A percentile compares a stretch with the other conserved stretches of the same genome.
Evolutionary conservation across 2,888 invertebrate species (phyloP).

Genomic region (Leptopilina myrica): DNA sequence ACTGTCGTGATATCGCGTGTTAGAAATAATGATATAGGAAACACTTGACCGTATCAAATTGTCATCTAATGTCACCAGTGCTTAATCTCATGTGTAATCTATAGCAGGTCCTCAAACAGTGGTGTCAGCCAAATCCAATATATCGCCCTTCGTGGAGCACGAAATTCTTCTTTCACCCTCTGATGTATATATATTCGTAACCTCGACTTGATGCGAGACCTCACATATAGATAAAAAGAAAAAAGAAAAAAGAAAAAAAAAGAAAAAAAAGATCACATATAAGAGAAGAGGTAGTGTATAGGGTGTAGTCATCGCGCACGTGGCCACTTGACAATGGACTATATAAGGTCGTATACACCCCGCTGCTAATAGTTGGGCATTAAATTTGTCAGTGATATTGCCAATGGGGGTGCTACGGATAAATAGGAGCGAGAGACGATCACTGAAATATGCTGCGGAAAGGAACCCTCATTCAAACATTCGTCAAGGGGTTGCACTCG

Average conservation of each 20-base stretch:
- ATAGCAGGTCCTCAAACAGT: constrained; percentile 67
- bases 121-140: constrained; percentile 73
- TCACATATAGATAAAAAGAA: constrained; percentile 14
- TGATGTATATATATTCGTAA: neutral
- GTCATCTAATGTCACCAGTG: constrained; percentile 62
- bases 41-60: constrained; percentile 71
- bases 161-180: constrained; percentile 58
- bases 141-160: constrained; percentile 68
- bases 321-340: constrained; percentile 71
- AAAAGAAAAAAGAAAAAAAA: too few relatives aligned
- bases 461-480: constrained; percentile 54
- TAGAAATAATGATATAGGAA: constrained; percentile 34
- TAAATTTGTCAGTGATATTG: constrained; percentile 75
- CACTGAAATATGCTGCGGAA: constrained; percentile 62
- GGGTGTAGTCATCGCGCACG: constrained; percentile 65
- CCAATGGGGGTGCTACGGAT: constrained; percentile 61
- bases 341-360: constrained; percentile 60
- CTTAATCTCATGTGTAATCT: constrained; percentile 73
- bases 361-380: constrained; percentile 74
- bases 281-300: constrained; percentile 40
- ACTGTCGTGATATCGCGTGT: neutral
- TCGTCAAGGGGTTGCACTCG: constrained; percentile 48
- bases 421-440: constrained; percentile 59
- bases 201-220: constrained; percentile 44
- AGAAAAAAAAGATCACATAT: constrained; percentile 15